These are phyloP conservation scores for Xenopus petersii DNA, from an alignment of 2,797 vertebrate genomes.

Conservation along the genomic window DNA sequence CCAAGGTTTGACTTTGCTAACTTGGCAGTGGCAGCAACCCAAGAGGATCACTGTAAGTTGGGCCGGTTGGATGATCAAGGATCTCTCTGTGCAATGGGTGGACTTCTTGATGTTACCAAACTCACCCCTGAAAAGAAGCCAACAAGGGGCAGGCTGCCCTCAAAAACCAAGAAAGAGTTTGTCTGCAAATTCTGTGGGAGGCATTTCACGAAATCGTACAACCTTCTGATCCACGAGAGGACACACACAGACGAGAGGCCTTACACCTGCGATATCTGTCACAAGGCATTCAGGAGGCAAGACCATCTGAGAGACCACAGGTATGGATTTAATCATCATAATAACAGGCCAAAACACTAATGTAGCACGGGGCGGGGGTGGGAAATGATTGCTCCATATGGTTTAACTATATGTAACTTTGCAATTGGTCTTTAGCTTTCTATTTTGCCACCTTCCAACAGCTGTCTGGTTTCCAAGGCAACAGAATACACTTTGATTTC, in stretches of 20 bases:
- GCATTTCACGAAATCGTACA: conserved; percentile 90
- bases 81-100: conserved; percentile 71
- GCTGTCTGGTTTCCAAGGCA: too few species aligned
- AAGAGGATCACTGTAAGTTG: conserved; percentile 83
- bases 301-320: conserved; percentile 87
- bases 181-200: conserved; percentile 90
- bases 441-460: too few species aligned
- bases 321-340: conserved; percentile 54
- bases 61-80: conserved; percentile 82
- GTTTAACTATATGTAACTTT: too few species aligned
- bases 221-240: conserved; percentile 85
- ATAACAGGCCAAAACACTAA: too few species aligned
- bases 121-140: conserved; percentile 88
- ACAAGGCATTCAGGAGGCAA: conserved; percentile 88
- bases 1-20: conserved; percentile 97
- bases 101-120: conserved; percentile 87
- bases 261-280: conserved; percentile 88
- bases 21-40: conserved; percentile 89
- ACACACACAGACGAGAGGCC: conserved; percentile 86
- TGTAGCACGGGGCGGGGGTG: too few species aligned
- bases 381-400: too few species aligned
- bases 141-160: conserved; percentile 79
- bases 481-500: too few species aligned
- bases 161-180: conserved; percentile 90
- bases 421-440: too few species aligned